phyloP scores from a whole-genome alignment of 2,888 invertebrate genomes.

The Lamellibrachia satsuma region DNA sequence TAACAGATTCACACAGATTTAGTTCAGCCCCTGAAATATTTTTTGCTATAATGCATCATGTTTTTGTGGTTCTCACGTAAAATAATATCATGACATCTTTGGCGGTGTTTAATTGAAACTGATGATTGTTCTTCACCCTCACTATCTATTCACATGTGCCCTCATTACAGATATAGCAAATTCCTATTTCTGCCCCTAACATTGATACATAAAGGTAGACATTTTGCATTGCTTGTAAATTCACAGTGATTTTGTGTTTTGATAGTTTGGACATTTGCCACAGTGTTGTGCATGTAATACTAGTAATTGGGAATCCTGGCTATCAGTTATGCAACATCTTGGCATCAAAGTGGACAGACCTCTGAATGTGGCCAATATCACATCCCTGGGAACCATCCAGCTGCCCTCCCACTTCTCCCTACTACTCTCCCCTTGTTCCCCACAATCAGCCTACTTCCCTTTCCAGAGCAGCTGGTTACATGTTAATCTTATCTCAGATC shows the following conservation, averaged over 20 bases:
- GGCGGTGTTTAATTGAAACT: too few relatives aligned
- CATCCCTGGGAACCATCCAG: not conserved
- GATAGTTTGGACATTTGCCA: not conserved
- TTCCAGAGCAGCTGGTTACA: not conserved
- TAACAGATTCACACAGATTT: too few relatives aligned
- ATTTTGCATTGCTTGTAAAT: not conserved
- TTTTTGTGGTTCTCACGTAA: too few relatives aligned
- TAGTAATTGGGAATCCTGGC: not conserved
- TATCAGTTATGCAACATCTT: not conserved
- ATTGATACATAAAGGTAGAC: not conserved
- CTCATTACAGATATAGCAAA: too few relatives aligned
- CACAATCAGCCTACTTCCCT: not conserved
- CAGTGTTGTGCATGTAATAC: not conserved
- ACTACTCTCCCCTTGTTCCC: not conserved
- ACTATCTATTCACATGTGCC: too few relatives aligned
- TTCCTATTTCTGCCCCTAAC: not conserved
- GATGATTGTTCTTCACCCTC: too few relatives aligned
- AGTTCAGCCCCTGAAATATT: too few relatives aligned
- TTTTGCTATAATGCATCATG: too few relatives aligned
- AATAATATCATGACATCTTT: too few relatives aligned
- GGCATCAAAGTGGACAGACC: not conserved
- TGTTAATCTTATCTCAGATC: slow-evolving; percentile 3
- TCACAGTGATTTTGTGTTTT: not conserved
- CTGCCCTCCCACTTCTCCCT: not conserved
- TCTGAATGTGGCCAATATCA: not conserved